Evolutionary conservation across 2,797 vertebrate species (phyloP), one percentile per base, ranked within the genome.

Genomic region (Epinephelus coioides): DNA sequence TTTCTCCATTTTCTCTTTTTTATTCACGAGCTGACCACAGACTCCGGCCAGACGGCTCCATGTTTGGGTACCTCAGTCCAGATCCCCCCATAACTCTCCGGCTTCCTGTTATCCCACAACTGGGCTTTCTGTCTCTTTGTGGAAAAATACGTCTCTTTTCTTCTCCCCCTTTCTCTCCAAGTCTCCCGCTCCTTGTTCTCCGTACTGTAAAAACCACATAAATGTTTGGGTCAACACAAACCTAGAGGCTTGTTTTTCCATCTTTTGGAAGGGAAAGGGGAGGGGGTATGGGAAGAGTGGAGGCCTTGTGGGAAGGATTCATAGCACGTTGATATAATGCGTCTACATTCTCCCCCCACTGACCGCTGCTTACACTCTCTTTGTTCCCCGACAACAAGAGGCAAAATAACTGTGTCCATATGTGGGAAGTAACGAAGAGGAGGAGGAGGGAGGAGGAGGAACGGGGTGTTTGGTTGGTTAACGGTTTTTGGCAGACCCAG

Each of bases 1-100:
- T 76, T 64, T 43, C 78, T 63, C 57, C 63, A 55, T 72, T 85
- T 76, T 68, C 76, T 83, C 51, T 73, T 61, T 64, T 86, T 92
- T 64, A 85, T 92, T 91, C 89, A 88, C 25, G 63, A 78, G 75
- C 77, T 92, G 90, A 95, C 95, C 95, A 95, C 94, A 95, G 94
- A 95, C 94, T 96, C 95, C 90, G 57, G 84, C 78, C 92, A 92
- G 95, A 91, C 94, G 90, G 93, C 90, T 90, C 89, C 77, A 40
- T 92, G 91, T 93, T 93, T 90, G 59, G 82, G 82, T 86, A 91
- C 81, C 79, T 86, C 56, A 14, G 81, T 86, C 84, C 88, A 91
- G 81, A 88, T 78, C 78, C 82, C 86, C 90, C 84, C 69, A 79
- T 82, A 91, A 90, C 89, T 89, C 87, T 83, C 67, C 79, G 90